Evolutionary conservation across 1,140 invertebrate species (phyloP).

Genomic region (Polyergus mexicanus): DNA sequence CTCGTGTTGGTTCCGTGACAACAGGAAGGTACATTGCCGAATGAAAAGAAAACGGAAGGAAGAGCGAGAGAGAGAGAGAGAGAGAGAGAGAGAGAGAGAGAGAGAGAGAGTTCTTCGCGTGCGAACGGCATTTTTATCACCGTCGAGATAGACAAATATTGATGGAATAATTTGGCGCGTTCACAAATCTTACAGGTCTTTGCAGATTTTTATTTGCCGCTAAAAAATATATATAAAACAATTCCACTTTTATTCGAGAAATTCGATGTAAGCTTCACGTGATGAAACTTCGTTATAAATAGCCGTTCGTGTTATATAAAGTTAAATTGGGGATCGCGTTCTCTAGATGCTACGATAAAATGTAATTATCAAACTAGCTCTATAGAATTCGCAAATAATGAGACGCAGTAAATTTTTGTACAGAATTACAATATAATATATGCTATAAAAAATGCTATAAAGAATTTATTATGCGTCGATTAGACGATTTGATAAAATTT

Average conservation of each 20-base stretch:
- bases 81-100: not conserved
- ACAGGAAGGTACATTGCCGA: conserved; percentile 1
- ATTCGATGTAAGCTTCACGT: not conserved
- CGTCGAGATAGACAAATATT: conserved; percentile 6
- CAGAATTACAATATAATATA: not conserved
- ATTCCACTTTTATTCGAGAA: not conserved
- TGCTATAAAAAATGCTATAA: not conserved
- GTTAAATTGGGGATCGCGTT: no score
- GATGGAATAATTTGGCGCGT: not conserved
- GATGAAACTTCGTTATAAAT: no score
- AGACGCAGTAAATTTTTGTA: not conserved
- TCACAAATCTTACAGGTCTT: not conserved
- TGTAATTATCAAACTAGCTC: not conserved
- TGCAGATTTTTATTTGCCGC: not conserved
- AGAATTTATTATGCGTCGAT: not conserved
- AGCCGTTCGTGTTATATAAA: no score
- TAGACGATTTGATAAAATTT: not conserved
- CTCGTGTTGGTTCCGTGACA: conserved; percentile 48
- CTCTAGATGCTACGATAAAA: not conserved
- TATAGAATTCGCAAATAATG: not conserved
- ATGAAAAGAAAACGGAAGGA: conserved; percentile 9
- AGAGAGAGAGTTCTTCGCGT: not conserved
- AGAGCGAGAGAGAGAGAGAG: not conserved
- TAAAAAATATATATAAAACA: not conserved
- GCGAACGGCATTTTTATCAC: not conserved